These are phyloP conservation scores for Pseudopodoces humilis DNA, from an alignment of 2,113 vertebrate species.

Conservation along the genomic window DNA sequence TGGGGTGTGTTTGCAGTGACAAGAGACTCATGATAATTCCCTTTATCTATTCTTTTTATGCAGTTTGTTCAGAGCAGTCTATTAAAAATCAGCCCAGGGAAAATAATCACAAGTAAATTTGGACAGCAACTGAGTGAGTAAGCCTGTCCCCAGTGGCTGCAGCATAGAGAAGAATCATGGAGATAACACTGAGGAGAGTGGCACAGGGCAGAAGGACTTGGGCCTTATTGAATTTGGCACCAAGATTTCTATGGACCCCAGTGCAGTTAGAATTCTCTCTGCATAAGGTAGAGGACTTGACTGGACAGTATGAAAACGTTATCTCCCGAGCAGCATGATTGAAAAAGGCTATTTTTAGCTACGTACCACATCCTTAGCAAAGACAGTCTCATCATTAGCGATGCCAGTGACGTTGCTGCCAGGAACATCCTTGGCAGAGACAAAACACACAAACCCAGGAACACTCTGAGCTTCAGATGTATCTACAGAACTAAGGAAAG, in stretches of 20 bases:
- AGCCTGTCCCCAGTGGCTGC: not conserved
- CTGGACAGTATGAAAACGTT: not conserved
- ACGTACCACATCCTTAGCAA: conserved; percentile 83
- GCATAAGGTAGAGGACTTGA: not conserved
- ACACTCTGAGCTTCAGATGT: conserved; percentile 74
- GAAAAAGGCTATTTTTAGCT: not conserved
- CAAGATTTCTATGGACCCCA: not conserved
- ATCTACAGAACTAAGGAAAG: conserved; percentile 82
- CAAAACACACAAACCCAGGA: conserved; percentile 85
- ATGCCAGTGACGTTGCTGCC: conserved; percentile 85
- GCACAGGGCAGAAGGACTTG: not conserved
- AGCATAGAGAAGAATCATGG: not conserved
- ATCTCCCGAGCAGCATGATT: not conserved
- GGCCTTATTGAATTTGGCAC: not conserved
- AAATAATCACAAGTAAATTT: not conserved
- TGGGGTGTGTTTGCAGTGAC: not conserved
- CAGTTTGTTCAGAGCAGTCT: not conserved
- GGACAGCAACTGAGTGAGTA: not conserved
- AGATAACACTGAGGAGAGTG: not conserved
- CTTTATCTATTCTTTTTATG: not conserved
- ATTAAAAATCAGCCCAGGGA: not conserved
- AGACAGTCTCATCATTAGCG: conserved; percentile 83
- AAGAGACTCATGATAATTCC: not conserved
- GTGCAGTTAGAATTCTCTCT: not conserved
- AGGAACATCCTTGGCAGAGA: conserved; percentile 85